phyloP scores from a whole-genome alignment of 2,113 vertebrate species.

The Myocastor coypus region DNA sequence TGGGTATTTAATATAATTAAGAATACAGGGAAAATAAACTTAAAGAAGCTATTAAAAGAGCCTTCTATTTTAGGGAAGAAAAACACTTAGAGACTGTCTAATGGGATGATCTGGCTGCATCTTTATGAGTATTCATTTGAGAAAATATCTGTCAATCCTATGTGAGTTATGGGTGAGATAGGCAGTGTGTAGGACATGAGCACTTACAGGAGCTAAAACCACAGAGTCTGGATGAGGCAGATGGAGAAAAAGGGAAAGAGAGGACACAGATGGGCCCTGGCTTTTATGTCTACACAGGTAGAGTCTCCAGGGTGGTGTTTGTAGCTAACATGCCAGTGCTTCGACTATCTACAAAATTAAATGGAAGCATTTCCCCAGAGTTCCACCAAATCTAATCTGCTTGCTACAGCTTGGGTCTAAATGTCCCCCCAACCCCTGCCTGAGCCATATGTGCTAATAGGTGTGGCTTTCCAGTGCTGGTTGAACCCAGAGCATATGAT shows the following conservation, averaged over 20 bases:
- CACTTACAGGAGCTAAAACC: neutral
- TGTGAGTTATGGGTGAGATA: neutral
- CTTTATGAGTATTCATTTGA: conserved; percentile 11
- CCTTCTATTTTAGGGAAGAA: conserved; percentile 71
- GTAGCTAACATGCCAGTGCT: neutral
- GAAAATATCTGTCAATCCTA: neutral
- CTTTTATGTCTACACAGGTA: neutral
- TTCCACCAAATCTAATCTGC: neutral
- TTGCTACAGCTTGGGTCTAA: neutral
- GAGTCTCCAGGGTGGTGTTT: neutral
- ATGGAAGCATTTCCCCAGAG: neutral
- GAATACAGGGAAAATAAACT: conserved; percentile 83
- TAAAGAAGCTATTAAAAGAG: conserved; percentile 82
- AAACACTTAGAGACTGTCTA: conserved; percentile 51
- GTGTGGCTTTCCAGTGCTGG: neutral
- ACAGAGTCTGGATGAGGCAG: no score
- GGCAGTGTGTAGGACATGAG: no score
- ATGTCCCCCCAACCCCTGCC: neutral
- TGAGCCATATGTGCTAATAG: neutral
- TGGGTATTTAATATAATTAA: conserved; percentile 90
- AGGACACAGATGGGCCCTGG: neutral
- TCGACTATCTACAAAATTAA: neutral
- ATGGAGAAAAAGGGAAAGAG: neutral
- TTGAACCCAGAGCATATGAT: neutral
- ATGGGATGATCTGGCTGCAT: neutral